Conservation (phyloP, 1,140 invertebrate species). For the Leptonema lineaticorne region DNA sequence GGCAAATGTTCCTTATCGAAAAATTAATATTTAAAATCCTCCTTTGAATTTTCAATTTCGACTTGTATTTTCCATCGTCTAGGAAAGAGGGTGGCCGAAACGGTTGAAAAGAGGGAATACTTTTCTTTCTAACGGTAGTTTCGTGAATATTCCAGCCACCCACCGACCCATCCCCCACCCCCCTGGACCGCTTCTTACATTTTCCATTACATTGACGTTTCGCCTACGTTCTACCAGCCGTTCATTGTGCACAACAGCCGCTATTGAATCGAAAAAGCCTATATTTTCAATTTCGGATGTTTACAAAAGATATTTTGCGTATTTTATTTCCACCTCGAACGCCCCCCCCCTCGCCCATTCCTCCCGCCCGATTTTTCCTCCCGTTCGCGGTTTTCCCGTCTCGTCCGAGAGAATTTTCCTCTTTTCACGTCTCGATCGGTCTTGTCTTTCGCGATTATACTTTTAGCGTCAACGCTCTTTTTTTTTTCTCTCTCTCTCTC, state of each 20-base stretch:
- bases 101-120: no score
- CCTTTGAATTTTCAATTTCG: conserved; percentile 42
- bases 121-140: conserved; percentile 27
- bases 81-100: no score
- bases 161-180: background rate
- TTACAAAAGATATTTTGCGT: conserved; percentile 25
- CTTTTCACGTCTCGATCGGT: no score
- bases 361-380: no score
- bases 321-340: background rate
- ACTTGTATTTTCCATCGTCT: conserved; percentile 34
- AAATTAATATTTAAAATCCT: conserved; percentile 43
- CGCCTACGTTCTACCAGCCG: background rate
- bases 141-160: background rate
- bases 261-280: conserved; percentile 23
- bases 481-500: background rate
- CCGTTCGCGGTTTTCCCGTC: no score
- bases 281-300: conserved; percentile 27
- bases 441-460: no score
- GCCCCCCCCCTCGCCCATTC: background rate
- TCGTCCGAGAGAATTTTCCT: no score
- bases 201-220: conserved; percentile 28
- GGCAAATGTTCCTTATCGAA: conserved; percentile 36
- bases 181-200: conserved; percentile 8
- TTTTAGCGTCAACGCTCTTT: no score
- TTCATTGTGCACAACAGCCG: conserved; percentile 11